A percentile compares a stretch with the other conserved stretches of the same genome.
phyloP scores from a whole-genome alignment of 2,797 vertebrate genomes.

The Champsocephalus gunnari region DNA sequence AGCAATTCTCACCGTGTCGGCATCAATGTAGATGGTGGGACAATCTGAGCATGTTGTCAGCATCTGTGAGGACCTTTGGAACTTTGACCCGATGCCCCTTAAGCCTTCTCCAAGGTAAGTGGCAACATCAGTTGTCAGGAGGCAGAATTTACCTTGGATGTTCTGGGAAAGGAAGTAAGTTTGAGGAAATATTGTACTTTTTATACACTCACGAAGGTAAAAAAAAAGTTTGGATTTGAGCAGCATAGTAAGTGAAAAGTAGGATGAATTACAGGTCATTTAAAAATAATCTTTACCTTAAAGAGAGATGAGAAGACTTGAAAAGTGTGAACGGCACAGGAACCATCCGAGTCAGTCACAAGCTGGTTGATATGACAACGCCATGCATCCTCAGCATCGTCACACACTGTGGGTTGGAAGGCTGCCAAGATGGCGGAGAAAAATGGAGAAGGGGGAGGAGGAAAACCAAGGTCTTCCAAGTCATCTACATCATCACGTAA shows the following conservation, averaged over 20 bases:
- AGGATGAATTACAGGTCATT: neutral
- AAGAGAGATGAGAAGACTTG: slow-evolving; percentile 98
- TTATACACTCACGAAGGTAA: neutral
- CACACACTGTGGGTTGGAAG: slow-evolving; percentile 94
- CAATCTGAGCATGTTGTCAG: slow-evolving; percentile 95
- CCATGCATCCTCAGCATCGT: slow-evolving; percentile 97
- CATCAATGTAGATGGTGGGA: slow-evolving; percentile 96
- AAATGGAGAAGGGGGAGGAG: slow-evolving; percentile 96
- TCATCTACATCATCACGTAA: slow-evolving; percentile 91
- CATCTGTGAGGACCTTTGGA: slow-evolving; percentile 97
- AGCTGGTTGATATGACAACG: slow-evolving; percentile 96
- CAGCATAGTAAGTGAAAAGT: neutral
- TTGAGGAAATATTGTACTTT: neutral
- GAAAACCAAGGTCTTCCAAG: slow-evolving; percentile 87
- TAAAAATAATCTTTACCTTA: slow-evolving; percentile 84
- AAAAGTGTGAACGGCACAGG: slow-evolving; percentile 98
- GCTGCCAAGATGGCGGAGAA: slow-evolving; percentile 98
- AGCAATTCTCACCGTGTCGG: slow-evolving; percentile 92
- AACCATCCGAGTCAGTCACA: slow-evolving; percentile 94
- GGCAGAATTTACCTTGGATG: slow-evolving; percentile 98
- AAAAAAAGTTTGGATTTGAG: neutral
- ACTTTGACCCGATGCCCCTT: slow-evolving; percentile 96
- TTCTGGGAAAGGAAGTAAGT: slow-evolving; percentile 81
- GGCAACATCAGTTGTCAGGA: slow-evolving; percentile 93
- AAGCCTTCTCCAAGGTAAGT: slow-evolving; percentile 96